These are phyloP conservation scores for Pimephales promelas DNA, from an alignment of 2,113 vertebrate genomes.

Conservation along the genomic window DNA sequence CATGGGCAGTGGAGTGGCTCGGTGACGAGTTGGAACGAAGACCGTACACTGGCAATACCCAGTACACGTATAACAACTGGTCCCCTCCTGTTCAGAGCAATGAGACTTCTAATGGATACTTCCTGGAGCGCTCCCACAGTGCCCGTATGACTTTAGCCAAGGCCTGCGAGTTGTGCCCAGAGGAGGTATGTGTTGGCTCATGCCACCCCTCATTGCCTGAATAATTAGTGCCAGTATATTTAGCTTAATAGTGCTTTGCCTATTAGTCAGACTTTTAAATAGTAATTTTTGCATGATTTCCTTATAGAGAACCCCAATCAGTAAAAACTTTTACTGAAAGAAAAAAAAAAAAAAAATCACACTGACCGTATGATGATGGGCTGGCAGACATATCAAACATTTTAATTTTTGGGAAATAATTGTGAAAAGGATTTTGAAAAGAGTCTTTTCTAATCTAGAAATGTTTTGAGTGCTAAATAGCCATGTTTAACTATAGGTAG, in stretches of 20 bases:
- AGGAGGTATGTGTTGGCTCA: constrained; percentile 90
- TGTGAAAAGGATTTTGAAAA: background rate
- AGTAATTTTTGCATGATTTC: background rate
- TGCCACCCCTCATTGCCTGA: background rate
- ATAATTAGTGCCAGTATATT: background rate
- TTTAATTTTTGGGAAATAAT: background rate
- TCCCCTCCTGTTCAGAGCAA: constrained; percentile 99
- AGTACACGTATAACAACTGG: constrained; percentile 99
- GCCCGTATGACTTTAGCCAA: constrained; percentile 99
- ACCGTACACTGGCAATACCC: constrained; percentile 95
- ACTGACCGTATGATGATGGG: background rate
- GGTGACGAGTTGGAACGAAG: constrained; percentile 96
- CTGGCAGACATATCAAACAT: background rate
- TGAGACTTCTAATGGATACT: constrained; percentile 98
- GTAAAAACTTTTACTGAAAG: background rate
- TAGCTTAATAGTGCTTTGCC: constrained; percentile 3
- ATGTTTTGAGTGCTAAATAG: constrained; percentile 34
- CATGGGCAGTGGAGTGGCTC: constrained; percentile 99
- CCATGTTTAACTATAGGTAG: constrained; percentile 60
- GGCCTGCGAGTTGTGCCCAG: constrained; percentile 98
- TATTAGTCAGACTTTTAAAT: background rate
- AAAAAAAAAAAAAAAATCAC: no score
- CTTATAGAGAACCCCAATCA: background rate
- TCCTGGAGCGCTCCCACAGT: constrained; percentile 98
- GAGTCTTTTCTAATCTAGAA: background rate